Percentiles rank a stretch among this genome's conserved stretches.
These are phyloP conservation scores for Micromussa lordhowensis DNA, from an alignment of 92 coral and sea anemone genomes.

Conservation along the genomic window DNA sequence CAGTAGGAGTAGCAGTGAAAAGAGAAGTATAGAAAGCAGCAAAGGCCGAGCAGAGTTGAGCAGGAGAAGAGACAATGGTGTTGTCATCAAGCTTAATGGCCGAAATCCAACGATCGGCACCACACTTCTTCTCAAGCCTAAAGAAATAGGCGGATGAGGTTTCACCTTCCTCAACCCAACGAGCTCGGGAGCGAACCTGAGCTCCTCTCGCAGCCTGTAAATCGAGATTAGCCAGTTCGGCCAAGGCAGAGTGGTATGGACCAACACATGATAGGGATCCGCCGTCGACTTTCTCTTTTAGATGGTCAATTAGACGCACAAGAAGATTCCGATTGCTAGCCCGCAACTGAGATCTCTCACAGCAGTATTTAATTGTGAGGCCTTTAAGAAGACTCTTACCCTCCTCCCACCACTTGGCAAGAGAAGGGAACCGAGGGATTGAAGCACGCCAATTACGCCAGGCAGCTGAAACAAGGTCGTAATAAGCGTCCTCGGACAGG, in stretches of 20 bases:
- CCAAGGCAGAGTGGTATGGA: neutral
- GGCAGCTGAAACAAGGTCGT: neutral
- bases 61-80: neutral
- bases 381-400: neutral
- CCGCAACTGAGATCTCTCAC: neutral
- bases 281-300: neutral
- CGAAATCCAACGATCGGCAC: neutral
- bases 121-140: neutral
- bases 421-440: neutral
- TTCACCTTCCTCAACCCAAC: conserved; percentile 47
- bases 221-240: neutral
- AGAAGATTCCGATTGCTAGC: neutral
- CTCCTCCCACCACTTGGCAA: conserved; percentile 35
- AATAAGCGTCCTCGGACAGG: neutral
- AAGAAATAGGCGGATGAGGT: conserved; percentile 32
- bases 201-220: neutral
- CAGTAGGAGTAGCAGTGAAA: neutral
- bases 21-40: neutral
- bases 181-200: conserved; percentile 10
- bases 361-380: neutral
- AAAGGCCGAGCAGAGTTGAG: neutral
- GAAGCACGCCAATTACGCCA: neutral
- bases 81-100: neutral
- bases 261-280: neutral
- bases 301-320: neutral